Base-by-base conservation (phyloP, 2,888 invertebrate species). In the Lasioglossum figueresi region DNA sequence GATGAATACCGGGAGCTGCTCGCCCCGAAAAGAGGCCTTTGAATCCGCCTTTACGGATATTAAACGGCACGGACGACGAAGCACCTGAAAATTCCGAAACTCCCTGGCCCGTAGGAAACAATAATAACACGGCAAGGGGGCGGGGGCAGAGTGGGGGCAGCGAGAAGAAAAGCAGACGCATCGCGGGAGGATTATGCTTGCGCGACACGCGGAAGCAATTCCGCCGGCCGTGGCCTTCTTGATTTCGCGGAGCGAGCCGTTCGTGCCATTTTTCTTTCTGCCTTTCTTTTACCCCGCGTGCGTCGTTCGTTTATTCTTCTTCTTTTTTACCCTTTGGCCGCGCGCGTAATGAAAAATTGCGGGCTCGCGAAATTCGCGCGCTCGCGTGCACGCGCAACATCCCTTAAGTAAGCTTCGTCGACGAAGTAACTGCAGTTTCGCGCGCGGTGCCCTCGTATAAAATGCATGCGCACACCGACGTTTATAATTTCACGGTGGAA, bases 281-380 rank as follows among this genome's bases (percentile, higher is more conserved):
- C 1, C 70, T 40, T 70, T 70, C 40, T 40, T 40, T 12, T 6
- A n/a, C 4, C 37, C 4, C 59, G 72, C 16, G 74, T 4, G 4
- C 56, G 43, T 43, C n/a, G 56, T 56, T 48, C 66, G 37, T 68
- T n/a, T 27, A 23, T 37, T 40, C 48, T 8, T 48, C 19, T 52
- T 52, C 19, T 19, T 14, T 66, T 34, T n/a, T 5, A 0, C 0
- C 16, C 4, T 45, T 40, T 31, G 8, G 12, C 4, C 40, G 56
- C 52, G 37, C 40, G 79, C 40, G 81, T 76, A 86, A 86, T 80
- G 88, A 89, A 88, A 88, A 87, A 89, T 87, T 80, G 82, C 80
- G 76, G 31, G 63, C 76, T 68, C 63, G 79, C 71, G 75, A 74
- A 14, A 31, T 31, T 31, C 63, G 73, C 68, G 78, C 59, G 84